These are phyloP conservation scores for Xerus rutilus DNA, from an alignment of 2,797 vertebrate genomes.

Conservation along the genomic window DNA sequence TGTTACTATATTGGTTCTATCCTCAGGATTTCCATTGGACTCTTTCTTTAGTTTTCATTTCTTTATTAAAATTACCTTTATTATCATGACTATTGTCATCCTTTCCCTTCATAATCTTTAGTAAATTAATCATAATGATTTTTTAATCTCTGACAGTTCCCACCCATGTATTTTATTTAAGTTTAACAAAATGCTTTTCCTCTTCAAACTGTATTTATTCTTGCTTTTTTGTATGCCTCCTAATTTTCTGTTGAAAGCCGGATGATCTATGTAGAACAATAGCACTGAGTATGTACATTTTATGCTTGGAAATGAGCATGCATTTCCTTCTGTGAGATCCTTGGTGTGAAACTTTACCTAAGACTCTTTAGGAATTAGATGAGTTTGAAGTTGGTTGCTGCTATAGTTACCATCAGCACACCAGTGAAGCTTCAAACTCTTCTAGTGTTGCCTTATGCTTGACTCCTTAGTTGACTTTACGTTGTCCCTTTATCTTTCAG, in stretches of 20 bases:
- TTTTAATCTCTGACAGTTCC: neutral
- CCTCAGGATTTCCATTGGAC: neutral
- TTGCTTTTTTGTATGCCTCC: neutral
- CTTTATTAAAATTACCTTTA: neutral
- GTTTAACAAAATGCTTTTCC: neutral
- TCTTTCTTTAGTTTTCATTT: neutral
- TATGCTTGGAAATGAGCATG: neutral
- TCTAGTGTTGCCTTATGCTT: neutral
- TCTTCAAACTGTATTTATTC: neutral
- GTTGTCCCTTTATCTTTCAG: neutral
- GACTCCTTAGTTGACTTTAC: neutral
- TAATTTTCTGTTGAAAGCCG: neutral
- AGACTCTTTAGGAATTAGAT: neutral
- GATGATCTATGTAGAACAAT: neutral
- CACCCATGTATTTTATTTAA: neutral
- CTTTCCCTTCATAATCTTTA: neutral
- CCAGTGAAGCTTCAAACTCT: neutral
- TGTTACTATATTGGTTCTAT: neutral
- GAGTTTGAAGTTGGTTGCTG: neutral
- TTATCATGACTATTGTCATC: neutral
- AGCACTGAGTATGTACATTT: neutral
- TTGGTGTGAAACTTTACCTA: neutral
- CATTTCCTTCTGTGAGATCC: neutral
- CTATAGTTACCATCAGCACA: neutral
- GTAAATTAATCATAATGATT: neutral